These are phyloP conservation scores for Periparus ater DNA, from an alignment of 2,797 vertebrate genomes.

Conservation along the genomic window DNA sequence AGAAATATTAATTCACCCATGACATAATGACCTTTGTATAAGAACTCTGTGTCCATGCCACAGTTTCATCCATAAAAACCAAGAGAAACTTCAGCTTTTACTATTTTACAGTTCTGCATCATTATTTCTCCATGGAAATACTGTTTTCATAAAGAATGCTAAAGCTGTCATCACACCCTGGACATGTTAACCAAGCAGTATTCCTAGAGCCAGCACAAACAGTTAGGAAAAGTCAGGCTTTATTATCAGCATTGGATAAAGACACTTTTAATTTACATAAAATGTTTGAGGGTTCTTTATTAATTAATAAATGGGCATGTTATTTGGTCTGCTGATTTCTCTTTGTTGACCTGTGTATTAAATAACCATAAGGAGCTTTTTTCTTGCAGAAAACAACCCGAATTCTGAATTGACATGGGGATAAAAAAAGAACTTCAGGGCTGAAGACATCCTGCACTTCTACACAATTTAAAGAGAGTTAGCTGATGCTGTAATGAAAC, in stretches of 20 bases:
- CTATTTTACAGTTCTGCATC: neutral
- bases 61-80: neutral
- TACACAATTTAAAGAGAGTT: neutral
- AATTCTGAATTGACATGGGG: neutral
- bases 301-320: conserved; percentile 56
- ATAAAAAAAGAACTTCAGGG: neutral
- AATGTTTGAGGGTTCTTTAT: conserved; percentile 39
- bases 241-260: conserved; percentile 30
- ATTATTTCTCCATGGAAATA: neutral
- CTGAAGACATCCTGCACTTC: neutral
- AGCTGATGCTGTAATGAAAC: neutral
- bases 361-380: neutral
- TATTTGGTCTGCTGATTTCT: conserved; percentile 45
- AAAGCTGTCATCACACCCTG: neutral
- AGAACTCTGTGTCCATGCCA: neutral
- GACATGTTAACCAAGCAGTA: neutral
- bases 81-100: neutral
- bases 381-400: neutral
- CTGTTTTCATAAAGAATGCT: neutral
- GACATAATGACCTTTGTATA: neutral
- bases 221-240: neutral
- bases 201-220: neutral
- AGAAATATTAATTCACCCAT: neutral
- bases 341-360: conserved; percentile 25
- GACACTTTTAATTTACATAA: conserved; percentile 17